A percentile compares a stretch with the other conserved stretches of the same genome.
phyloP scores from a whole-genome alignment of 2,888 invertebrate genomes.

The Bimastos eiseni region DNA sequence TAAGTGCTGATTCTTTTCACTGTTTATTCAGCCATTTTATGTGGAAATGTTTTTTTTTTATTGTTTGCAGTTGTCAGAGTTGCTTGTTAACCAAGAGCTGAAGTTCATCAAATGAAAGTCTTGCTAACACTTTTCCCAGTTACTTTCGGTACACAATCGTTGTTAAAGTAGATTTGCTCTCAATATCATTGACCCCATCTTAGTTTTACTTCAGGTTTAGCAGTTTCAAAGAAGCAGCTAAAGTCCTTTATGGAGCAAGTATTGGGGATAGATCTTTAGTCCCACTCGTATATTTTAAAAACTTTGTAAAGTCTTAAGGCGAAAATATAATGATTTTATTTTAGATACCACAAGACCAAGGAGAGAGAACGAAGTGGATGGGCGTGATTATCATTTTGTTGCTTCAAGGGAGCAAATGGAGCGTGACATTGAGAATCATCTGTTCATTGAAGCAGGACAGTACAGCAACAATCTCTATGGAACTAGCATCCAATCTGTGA shows the following conservation, averaged over 20 bases:
- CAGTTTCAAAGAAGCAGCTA: neutral
- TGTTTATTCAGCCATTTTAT: no score
- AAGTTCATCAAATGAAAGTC: no score
- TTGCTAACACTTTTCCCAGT: neutral
- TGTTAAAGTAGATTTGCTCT: neutral
- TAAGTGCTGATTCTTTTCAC: no score
- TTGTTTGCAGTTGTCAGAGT: no score
- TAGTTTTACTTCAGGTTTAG: neutral
- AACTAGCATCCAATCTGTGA: conserved; percentile 93
- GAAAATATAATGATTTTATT: neutral
- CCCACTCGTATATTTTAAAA: neutral
- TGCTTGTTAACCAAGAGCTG: no score
- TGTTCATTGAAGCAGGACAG: conserved; percentile 99
- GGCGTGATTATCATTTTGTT: conserved; percentile 98
- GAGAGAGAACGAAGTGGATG: conserved; percentile 95
- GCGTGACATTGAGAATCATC: conserved; percentile 80
- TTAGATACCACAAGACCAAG: conserved; percentile 85
- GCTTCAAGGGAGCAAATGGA: conserved; percentile 91
- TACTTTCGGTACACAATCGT: no score
- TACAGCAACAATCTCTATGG: conserved; percentile 99
- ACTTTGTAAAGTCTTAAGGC: neutral
- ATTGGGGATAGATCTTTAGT: neutral
- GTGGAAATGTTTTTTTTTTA: no score
- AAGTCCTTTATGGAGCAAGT: neutral
- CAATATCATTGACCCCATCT: neutral